These are phyloP conservation scores for Gallinago stenura DNA, from an alignment of 2,797 vertebrate species.

Conservation along the genomic window DNA sequence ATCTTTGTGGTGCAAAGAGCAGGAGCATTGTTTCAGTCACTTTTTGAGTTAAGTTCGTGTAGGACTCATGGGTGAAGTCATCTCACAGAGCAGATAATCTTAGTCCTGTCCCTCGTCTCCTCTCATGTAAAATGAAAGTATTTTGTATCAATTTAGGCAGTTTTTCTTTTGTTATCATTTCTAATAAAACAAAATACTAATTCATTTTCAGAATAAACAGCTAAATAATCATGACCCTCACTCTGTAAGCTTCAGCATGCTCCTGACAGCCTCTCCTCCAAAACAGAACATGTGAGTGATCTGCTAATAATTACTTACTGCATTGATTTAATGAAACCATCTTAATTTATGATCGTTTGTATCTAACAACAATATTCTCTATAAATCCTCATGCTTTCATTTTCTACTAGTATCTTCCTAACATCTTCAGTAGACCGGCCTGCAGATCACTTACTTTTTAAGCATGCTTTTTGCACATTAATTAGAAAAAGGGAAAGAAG, in stretches of 20 bases:
- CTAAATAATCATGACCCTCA: background rate
- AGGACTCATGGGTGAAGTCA: background rate
- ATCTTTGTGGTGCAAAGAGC: background rate
- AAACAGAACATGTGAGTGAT: background rate
- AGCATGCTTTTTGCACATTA: background rate
- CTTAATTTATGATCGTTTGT: background rate
- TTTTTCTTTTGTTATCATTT: background rate
- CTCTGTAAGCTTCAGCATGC: background rate
- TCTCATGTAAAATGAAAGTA: background rate
- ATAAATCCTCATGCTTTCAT: background rate
- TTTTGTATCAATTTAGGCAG: background rate
- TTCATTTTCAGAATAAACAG: conserved; percentile 43
- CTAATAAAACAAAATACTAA: background rate
- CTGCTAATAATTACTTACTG: conserved; percentile 4
- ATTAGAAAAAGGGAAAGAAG: background rate
- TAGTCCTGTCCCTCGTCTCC: background rate
- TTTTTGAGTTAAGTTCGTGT: background rate
- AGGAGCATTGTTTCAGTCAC: background rate
- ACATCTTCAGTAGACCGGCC: background rate
- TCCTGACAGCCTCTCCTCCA: background rate
- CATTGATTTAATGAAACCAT: background rate
- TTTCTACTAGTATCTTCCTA: background rate
- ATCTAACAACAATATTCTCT: background rate
- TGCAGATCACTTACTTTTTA: background rate
- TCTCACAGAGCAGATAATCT: background rate